Conservation (phyloP, 2,797 vertebrate genomes). For the Propithecus deckenii region DNA sequence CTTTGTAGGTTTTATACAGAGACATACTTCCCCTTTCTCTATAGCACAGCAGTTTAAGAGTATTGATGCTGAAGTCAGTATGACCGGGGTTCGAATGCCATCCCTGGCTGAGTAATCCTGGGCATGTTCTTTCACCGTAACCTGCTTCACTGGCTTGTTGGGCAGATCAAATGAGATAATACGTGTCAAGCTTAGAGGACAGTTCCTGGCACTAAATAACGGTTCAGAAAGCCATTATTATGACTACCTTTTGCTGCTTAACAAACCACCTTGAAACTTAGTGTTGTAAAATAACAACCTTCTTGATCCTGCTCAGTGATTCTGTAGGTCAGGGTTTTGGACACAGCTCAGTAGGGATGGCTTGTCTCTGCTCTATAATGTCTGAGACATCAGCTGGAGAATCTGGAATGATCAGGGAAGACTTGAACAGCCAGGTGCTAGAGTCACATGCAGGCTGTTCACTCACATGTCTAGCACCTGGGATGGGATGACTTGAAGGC, state of each 20-base stretch:
- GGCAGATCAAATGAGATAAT: not conserved
- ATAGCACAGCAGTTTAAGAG: not conserved
- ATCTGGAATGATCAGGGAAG: not conserved
- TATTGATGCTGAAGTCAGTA: not conserved
- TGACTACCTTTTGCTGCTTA: not conserved
- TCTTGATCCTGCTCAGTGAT: not conserved
- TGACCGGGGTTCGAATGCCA: not conserved
- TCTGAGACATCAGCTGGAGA: not conserved
- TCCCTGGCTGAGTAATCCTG: not conserved
- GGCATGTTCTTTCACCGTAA: not conserved
- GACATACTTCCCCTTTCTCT: not conserved
- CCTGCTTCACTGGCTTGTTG: not conserved
- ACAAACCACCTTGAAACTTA: not conserved
- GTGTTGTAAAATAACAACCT: not conserved
- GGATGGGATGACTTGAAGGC: not conserved
- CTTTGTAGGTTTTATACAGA: slow-evolving; percentile 30
- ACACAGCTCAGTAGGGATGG: not conserved
- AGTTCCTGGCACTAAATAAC: not conserved
- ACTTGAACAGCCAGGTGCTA: not conserved
- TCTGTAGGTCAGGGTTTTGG: not conserved
- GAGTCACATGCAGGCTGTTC: not conserved
- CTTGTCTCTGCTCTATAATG: not conserved
- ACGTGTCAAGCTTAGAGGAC: not conserved
- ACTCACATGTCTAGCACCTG: not conserved
- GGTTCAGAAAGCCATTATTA: not conserved